Conservation (phyloP, 1,140 invertebrate genomes). For the Artemia franciscana region DNA sequence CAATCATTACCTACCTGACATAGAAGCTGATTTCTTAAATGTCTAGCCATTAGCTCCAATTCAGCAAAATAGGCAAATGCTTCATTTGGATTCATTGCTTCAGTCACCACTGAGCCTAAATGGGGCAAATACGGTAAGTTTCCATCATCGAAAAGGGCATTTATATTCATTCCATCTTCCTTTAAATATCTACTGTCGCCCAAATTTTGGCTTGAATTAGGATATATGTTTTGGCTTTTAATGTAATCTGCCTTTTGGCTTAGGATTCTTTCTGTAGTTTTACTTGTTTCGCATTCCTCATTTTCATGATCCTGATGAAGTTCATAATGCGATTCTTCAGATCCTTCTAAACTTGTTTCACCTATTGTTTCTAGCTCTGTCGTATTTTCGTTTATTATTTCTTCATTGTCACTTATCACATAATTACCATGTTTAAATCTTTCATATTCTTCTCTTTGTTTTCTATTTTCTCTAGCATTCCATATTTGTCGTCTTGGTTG, state of each 20-base stretch:
- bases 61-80: slow-evolving; percentile 10
- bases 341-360: not conserved
- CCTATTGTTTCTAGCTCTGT: not conserved
- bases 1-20: slow-evolving; percentile 7
- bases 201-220: not conserved
- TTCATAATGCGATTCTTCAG: not conserved
- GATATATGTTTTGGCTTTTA: not conserved
- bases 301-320: not conserved
- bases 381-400: not conserved
- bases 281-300: not conserved
- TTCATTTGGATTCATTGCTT: slow-evolving; percentile 6
- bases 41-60: slow-evolving; percentile 10
- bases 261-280: not conserved
- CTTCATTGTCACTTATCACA: not conserved
- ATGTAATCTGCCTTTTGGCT: not conserved
- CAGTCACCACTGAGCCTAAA: not conserved
- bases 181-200: not conserved
- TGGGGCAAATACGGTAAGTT: not conserved
- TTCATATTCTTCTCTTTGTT: not conserved
- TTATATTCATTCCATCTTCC: not conserved
- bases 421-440: not conserved
- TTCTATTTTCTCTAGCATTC: not conserved
- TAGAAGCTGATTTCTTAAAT: slow-evolving; percentile 8
- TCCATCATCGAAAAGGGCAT: not conserved
- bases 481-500: not conserved